Evolutionary conservation across 1,140 invertebrate species (phyloP), one percentile per base, ranked within the genome.

Genomic region (Trichonephila inaurata): DNA sequence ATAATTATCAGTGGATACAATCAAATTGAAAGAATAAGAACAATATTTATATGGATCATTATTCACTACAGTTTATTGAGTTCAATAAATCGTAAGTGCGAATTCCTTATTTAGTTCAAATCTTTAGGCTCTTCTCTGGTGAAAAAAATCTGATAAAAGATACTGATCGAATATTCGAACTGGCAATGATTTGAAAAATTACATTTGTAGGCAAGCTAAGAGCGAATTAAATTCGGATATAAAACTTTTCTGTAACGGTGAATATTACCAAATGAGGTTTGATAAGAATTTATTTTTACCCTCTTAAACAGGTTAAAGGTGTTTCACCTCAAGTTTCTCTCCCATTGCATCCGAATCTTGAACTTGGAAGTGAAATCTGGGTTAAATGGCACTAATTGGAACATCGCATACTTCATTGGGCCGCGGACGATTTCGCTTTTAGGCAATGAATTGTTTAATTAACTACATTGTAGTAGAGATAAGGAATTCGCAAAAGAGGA

Each of bases 301-400:
- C 28, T 64, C 85, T 87, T 61, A 87, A 87, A 64, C 85, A 87
- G 85, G 85, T 87, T 87, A 87, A 87, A 87, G 85, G 85, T 87
- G 44, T 87, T 60, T 87, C 44, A 87, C 85, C 85, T 61, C 19
- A 6, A 33, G 61, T 18, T 87, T 87, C 62, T 28, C 28, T 86
- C 83, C 24, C 24, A 86, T 28, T 28, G 14, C 61, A 64, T 16
- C 4, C 51, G 89, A 90, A 60, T 77, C 72, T 90, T 81, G 72
- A 90, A 90, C 89, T 90, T 90, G 87, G 88, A n/a, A 90, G 89
- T 90, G 89, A 90, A 90, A 90, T 90, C 89, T 90, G 16, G 89
- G 89, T 90, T 90, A 81, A 90, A 81, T 81, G n/a, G 51, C 40
- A 90, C 72, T 90, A 90, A 90, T 90, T 90, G 89, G 89, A 90